Percentiles rank a stretch among this genome's conserved stretches.
phyloP scores from a whole-genome alignment of 1,140 invertebrate genomes.

The Chionoecetes opilio region DNA sequence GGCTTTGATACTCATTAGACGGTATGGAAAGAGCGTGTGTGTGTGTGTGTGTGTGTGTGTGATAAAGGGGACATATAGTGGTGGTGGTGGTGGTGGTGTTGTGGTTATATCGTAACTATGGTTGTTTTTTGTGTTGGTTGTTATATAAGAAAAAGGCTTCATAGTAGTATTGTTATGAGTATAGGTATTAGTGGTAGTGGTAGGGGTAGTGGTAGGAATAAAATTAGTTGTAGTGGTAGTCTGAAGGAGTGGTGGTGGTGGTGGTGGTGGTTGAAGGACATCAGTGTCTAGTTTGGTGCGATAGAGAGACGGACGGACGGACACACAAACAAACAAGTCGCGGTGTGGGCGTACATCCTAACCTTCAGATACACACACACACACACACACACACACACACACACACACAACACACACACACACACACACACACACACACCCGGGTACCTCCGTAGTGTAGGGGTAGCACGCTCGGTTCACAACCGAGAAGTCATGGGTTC shows the following conservation, averaged over 20 bases:
- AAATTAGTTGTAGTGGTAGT: too few relatives aligned
- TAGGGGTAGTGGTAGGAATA: too few relatives aligned
- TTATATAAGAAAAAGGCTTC: too few relatives aligned
- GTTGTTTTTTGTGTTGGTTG: too few relatives aligned
- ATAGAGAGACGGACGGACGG: neutral
- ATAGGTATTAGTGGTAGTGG: too few relatives aligned
- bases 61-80: neutral
- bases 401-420: slow-evolving; percentile 28
- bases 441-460: too few relatives aligned
- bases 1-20: too few relatives aligned
- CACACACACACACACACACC: neutral
- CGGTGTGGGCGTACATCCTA: too few relatives aligned
- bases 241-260: neutral
- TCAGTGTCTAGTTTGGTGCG: neutral
- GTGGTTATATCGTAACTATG: neutral
- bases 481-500: too few relatives aligned
- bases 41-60: neutral
- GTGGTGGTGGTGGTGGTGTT: neutral
- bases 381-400: slow-evolving; percentile 27
- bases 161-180: too few relatives aligned
- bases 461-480: too few relatives aligned
- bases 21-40: too few relatives aligned
- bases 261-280: neutral
- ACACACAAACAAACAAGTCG: neutral
- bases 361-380: neutral